phyloP scores from a whole-genome alignment of 2,888 invertebrate genomes.

The Athalia cordata region DNA sequence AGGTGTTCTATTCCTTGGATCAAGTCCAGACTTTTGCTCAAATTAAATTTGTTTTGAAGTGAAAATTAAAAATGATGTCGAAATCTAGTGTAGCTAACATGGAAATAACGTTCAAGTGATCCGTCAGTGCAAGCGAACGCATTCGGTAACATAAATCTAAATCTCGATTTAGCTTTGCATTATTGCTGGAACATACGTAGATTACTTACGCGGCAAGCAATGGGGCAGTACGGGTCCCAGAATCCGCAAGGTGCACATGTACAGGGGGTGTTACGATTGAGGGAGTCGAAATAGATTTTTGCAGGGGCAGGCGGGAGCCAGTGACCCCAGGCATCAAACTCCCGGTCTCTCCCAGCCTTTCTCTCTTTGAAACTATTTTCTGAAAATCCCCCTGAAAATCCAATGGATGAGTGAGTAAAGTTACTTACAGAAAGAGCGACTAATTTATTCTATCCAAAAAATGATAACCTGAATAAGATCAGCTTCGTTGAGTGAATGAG shows the following conservation, averaged over 20 bases:
- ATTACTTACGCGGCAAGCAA: constrained; percentile 78
- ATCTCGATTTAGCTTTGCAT: constrained; percentile 25
- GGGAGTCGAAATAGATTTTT: constrained; percentile 93
- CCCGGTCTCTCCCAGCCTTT: constrained; percentile 72
- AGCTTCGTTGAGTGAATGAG: constrained; percentile 92
- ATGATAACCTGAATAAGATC: constrained; percentile 82
- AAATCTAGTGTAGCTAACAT: no score
- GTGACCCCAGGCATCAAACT: constrained; percentile 74
- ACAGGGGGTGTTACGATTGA: constrained; percentile 86
- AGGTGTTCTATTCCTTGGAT: no score
- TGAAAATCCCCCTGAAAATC: constrained; percentile 82
- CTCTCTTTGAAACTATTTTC: constrained; percentile 79
- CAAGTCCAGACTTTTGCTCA: no score
- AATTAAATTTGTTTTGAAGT: no score
- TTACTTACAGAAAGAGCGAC: constrained; percentile 54
- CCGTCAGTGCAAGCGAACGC: no score
- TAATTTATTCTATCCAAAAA: constrained; percentile 71
- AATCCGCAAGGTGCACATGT: constrained; percentile 77
- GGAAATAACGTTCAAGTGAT: no score
- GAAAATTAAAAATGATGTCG: no score
- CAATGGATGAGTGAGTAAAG: constrained; percentile 10
- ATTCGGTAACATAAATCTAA: no score
- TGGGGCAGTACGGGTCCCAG: constrained; percentile 73
- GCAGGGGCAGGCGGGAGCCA: constrained; percentile 84
- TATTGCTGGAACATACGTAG: constrained; percentile 6